Conservation (phyloP, 2,113 vertebrate species). For the Rhegmatorhina hoffmannsi region DNA sequence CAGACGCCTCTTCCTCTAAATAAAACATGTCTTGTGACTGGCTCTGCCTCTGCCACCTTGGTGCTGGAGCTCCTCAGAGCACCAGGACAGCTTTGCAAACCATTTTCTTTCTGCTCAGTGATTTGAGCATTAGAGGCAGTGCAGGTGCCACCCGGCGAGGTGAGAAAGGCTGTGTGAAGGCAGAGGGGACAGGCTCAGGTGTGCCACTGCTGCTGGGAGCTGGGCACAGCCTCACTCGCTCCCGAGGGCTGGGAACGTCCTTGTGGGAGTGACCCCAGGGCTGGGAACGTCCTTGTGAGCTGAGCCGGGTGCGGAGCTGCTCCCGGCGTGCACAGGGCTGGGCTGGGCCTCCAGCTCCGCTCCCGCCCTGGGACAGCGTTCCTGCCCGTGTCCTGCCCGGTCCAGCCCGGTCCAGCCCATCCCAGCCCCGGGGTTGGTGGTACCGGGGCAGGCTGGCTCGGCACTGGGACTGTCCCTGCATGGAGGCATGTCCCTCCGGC, state of each 20-base stretch:
- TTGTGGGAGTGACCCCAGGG: background rate
- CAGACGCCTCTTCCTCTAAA: background rate
- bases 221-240: background rate
- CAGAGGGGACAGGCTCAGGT: background rate
- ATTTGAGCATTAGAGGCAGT: background rate
- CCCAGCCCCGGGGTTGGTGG: no score
- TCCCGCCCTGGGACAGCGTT: no score
- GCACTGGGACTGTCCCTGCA: background rate
- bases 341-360: no score
- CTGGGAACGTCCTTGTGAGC: background rate
- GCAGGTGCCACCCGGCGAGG: background rate
- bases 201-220: background rate
- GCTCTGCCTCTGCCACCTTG: background rate
- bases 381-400: no score
- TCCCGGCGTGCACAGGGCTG: background rate
- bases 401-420: no score
- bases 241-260: background rate
- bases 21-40: background rate
- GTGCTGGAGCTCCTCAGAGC: background rate
- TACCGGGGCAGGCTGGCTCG: no score
- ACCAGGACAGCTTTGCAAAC: background rate
- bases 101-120: background rate
- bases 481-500: no score
- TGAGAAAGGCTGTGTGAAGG: background rate
- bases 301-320: background rate